phyloP scores from a whole-genome alignment of 2,888 invertebrate genomes.

The Sphinx pinastri region DNA sequence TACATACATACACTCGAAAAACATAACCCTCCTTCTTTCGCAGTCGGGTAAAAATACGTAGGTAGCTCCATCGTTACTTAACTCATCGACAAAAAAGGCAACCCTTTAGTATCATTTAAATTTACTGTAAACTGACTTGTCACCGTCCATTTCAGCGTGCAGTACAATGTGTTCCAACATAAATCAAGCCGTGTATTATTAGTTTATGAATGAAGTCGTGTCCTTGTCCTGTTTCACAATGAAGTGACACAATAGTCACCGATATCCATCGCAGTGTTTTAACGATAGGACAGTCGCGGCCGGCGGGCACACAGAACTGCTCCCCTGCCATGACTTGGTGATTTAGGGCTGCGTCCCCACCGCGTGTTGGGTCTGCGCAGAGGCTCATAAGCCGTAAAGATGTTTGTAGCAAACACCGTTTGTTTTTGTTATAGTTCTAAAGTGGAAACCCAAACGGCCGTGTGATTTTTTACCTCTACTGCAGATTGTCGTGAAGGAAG shows the following conservation, averaged over 20 bases:
- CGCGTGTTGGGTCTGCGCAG: conserved; percentile 19
- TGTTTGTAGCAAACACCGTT: neutral
- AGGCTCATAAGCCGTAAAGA: neutral
- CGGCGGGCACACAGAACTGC: neutral
- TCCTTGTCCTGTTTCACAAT: conserved; percentile 27
- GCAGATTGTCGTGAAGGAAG: neutral
- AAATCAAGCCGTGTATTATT: conserved; percentile 27
- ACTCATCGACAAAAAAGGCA: neutral
- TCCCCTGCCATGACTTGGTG: conserved; percentile 28
- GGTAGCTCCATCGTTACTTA: neutral
- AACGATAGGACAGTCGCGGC: conserved; percentile 24
- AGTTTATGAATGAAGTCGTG: conserved; percentile 29
- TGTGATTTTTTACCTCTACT: neutral
- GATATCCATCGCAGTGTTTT: conserved; percentile 26
- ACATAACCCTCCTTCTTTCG: too few species aligned
- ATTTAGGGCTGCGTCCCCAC: conserved; percentile 18
- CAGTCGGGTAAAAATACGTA: too few species aligned
- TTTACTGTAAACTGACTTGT: neutral
- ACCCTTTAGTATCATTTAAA: conserved; percentile 23
- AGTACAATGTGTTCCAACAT: conserved; percentile 24
- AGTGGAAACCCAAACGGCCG: neutral
- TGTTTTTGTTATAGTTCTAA: neutral
- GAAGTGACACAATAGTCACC: conserved; percentile 29
- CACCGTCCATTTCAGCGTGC: neutral
- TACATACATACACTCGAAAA: too few species aligned